Evolutionary conservation across 2,888 invertebrate species (phyloP).

Genomic region (Acanthopleura granulata): DNA sequence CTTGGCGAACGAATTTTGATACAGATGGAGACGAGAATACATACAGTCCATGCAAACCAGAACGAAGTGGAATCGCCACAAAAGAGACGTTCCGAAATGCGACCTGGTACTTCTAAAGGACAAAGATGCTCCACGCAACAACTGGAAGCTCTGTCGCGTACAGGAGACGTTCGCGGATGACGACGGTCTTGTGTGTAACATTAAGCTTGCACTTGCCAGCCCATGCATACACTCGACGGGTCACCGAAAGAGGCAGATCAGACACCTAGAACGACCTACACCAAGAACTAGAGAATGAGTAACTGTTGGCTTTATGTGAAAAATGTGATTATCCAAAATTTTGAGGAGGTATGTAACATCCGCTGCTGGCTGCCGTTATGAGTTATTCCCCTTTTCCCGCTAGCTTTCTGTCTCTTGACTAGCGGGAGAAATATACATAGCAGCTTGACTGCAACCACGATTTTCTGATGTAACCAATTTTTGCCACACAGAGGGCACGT

Average conservation of each 20-base stretch:
- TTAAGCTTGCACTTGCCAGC: constrained; percentile 26
- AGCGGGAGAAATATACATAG: too few species aligned
- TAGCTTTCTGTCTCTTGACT: too few species aligned
- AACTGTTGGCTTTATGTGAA: too few species aligned
- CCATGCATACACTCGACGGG: neutral
- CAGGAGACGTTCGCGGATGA: constrained; percentile 9
- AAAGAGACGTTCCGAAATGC: constrained; percentile 29
- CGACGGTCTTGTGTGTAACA: constrained; percentile 25
- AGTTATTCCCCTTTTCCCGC: too few species aligned
- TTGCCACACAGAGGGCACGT: too few species aligned
- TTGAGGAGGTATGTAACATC: constrained; percentile 14
- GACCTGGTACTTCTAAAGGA: constrained; percentile 40
- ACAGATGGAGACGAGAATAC: constrained; percentile 37
- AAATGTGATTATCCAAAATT: neutral
- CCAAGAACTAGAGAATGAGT: too few species aligned
- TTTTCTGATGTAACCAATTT: too few species aligned
- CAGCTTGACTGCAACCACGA: too few species aligned
- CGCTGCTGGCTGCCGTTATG: too few species aligned
- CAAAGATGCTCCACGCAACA: constrained; percentile 29
- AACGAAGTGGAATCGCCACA: constrained; percentile 30
- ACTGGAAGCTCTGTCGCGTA: constrained; percentile 31
- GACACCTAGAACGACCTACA: too few species aligned
- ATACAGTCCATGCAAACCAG: constrained; percentile 29
- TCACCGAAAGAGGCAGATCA: neutral
- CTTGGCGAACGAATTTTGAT: constrained; percentile 40